Evolutionary conservation across 30 jellyfish, hydroid and myxozoan species (phyloP).

Genomic region (Cassiopea xamachana): DNA sequence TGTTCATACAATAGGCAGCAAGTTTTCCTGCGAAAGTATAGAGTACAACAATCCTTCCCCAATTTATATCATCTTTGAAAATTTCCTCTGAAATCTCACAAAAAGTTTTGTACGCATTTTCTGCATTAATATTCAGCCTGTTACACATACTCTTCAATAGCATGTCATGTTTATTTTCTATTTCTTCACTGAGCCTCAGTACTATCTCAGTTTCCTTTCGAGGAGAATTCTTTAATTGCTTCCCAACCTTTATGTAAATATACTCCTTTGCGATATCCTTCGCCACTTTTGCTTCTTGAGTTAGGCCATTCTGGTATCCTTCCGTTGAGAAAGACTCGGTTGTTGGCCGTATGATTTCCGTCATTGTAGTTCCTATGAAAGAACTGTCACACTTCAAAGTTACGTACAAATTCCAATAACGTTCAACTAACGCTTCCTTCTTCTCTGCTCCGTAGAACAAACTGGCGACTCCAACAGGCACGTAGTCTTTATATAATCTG

Average conservation of each 20-base stretch:
- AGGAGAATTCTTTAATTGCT: slow-evolving; percentile 72
- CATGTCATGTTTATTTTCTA: slow-evolving; percentile 91
- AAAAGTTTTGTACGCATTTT: slow-evolving; percentile 84
- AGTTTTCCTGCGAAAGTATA: slow-evolving; percentile 96
- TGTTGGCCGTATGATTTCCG: slow-evolving; percentile 54
- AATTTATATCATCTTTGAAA: slow-evolving; percentile 83
- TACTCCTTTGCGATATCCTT: slow-evolving; percentile 91
- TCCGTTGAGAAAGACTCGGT: slow-evolving; percentile 63
- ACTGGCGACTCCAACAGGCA: no score
- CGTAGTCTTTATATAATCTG: no score
- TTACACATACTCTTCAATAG: slow-evolving; percentile 92
- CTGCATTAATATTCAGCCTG: slow-evolving; percentile 81
- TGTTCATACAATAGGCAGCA: slow-evolving; percentile 81
- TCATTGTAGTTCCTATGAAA: slow-evolving; percentile 6
- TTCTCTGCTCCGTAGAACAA: no score
- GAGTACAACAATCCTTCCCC: slow-evolving; percentile 97
- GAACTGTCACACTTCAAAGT: neutral
- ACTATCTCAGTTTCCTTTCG: slow-evolving; percentile 92
- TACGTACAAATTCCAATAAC: neutral
- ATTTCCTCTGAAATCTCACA: slow-evolving; percentile 89
- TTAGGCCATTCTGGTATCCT: slow-evolving; percentile 53
- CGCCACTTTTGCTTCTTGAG: slow-evolving; percentile 94
- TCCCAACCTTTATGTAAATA: slow-evolving; percentile 81
- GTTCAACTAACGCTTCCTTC: neutral
- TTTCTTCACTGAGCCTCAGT: slow-evolving; percentile 83